These are phyloP conservation scores for Agriopis marginaria DNA, from an alignment of 2,888 invertebrate genomes.

Conservation along the genomic window DNA sequence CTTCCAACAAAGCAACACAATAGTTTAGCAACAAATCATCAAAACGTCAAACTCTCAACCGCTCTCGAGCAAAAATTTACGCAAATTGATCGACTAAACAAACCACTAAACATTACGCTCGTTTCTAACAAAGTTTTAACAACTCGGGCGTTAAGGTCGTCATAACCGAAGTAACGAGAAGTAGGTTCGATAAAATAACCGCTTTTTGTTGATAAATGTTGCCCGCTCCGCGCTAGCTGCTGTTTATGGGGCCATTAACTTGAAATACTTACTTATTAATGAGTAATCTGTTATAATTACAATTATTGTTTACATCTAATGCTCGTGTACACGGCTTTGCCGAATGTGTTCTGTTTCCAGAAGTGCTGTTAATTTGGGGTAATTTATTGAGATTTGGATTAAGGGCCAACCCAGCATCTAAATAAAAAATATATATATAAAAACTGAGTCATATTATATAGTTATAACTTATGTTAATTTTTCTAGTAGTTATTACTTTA, in stretches of 20 bases:
- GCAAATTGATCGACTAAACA: conserved; percentile 58
- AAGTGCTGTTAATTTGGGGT: conserved; percentile 1
- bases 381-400: conserved; percentile 5
- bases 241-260: conserved; percentile 83
- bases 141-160: conserved; percentile 64
- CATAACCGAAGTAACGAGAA: conserved; percentile 70
- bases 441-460: too few relatives aligned
- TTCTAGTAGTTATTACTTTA: too few relatives aligned
- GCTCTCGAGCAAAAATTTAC: conserved; percentile 41
- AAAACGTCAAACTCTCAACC: conserved; percentile 41
- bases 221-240: conserved; percentile 67
- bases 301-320: conserved; percentile 67
- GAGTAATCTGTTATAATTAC: conserved; percentile 80
- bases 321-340: conserved; percentile 42
- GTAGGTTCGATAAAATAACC: conserved; percentile 78
- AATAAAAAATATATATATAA: too few relatives aligned
- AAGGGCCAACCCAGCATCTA: not conserved
- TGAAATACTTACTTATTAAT: conserved; percentile 82
- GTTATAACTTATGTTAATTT: too few relatives aligned
- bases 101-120: conserved; percentile 57
- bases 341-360: conserved; percentile 20
- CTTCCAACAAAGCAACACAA: conserved; percentile 8
- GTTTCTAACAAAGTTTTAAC: conserved; percentile 63
- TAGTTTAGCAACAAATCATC: conserved; percentile 29
- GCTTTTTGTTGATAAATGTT: conserved; percentile 83